Conservation (phyloP, 2,888 invertebrate species). For the Drosophila limbata region DNA sequence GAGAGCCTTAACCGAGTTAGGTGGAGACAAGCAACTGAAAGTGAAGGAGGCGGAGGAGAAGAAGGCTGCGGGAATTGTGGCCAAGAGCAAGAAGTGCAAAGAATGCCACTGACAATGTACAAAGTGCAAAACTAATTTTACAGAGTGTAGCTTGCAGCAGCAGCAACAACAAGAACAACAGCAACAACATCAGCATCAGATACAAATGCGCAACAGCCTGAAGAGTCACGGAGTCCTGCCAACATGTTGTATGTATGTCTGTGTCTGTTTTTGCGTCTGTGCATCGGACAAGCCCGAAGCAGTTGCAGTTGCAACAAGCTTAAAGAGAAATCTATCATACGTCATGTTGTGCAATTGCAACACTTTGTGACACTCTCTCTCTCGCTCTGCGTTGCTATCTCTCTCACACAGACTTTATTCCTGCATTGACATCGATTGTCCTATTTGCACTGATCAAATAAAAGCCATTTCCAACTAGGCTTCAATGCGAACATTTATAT, state of each 20-base stretch:
- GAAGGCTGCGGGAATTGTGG: slow-evolving; percentile 27
- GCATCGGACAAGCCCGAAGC: slow-evolving; percentile 24
- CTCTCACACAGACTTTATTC: not conserved
- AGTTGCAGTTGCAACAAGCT: slow-evolving; percentile 44
- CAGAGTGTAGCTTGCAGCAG: slow-evolving; percentile 71
- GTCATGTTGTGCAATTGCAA: slow-evolving; percentile 53
- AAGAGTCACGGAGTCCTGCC: slow-evolving; percentile 41
- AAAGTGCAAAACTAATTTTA: slow-evolving; percentile 83
- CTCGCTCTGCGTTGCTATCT: not conserved
- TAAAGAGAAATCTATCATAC: slow-evolving; percentile 71
- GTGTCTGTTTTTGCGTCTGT: not conserved
- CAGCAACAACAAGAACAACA: slow-evolving; percentile 19
- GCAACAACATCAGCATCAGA: slow-evolving; percentile 39
- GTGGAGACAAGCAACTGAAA: slow-evolving; percentile 51
- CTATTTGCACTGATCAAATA: slow-evolving; percentile 3
- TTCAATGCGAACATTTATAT: not conserved
- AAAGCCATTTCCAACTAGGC: slow-evolving; percentile 11
- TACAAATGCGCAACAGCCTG: slow-evolving; percentile 60
- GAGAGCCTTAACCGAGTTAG: slow-evolving; percentile 68
- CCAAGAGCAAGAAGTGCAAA: slow-evolving; percentile 69
- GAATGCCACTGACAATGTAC: slow-evolving; percentile 81
- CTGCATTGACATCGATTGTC: slow-evolving; percentile 14
- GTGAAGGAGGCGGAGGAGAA: slow-evolving; percentile 7
- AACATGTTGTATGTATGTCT: slow-evolving; percentile 46
- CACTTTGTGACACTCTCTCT: slow-evolving; percentile 14